A percentile compares a stretch with the other conserved stretches of the same genome.
These are phyloP conservation scores for Empidonax traillii DNA, from an alignment of 2,113 vertebrate species.

Conservation along the genomic window DNA sequence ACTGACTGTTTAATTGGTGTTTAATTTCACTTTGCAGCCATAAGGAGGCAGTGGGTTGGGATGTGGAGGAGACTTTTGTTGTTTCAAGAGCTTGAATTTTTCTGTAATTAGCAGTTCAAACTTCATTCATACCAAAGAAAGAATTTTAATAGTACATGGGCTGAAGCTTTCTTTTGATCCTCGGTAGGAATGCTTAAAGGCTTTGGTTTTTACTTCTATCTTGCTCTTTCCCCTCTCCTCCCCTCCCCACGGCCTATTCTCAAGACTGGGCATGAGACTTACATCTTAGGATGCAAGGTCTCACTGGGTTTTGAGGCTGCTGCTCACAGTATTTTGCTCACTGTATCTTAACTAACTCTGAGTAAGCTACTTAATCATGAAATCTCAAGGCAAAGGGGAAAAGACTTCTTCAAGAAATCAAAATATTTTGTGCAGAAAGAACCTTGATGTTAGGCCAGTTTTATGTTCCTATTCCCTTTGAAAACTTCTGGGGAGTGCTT, in stretches of 20 bases:
- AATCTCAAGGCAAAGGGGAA: not conserved
- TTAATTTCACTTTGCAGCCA: not conserved
- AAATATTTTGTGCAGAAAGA: not conserved
- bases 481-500: not conserved
- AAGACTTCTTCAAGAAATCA: not conserved
- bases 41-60: not conserved
- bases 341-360: not conserved
- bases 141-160: constrained; percentile 21
- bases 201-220: not conserved
- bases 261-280: not conserved
- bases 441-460: not conserved
- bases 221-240: not conserved
- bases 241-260: not conserved
- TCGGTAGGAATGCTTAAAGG: not conserved
- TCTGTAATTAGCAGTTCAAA: not conserved
- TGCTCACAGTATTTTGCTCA: not conserved
- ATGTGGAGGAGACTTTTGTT: not conserved
- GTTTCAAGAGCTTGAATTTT: not conserved
- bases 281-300: not conserved
- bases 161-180: constrained; percentile 14
- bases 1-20: not conserved
- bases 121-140: not conserved
- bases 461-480: not conserved
- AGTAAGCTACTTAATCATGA: not conserved
- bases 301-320: not conserved